Conservation (phyloP, 2,797 vertebrate species). For the Limosa lapponica region DNA sequence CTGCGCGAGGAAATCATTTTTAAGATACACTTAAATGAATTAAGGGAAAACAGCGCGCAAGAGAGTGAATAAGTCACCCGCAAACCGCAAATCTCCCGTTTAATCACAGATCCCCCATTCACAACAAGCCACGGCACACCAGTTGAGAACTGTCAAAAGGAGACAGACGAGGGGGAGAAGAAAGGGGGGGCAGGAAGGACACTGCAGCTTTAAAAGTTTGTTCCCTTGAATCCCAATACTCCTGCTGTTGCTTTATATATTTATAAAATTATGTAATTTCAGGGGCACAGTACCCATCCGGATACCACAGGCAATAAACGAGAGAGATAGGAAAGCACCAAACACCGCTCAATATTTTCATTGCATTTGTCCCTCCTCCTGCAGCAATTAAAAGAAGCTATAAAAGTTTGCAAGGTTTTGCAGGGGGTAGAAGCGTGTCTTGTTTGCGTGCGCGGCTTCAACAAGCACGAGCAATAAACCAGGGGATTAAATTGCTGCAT, state of each 20-base stretch:
- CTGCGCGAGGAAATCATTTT: neutral
- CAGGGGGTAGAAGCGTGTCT: conserved; percentile 4
- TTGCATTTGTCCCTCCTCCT: conserved; percentile 64
- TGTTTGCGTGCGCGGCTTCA: conserved; percentile 1
- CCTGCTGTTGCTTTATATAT: conserved; percentile 64
- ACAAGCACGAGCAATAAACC: neutral
- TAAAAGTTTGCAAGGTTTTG: conserved; percentile 80
- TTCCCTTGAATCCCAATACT: conserved; percentile 69
- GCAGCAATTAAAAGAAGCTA: conserved; percentile 70
- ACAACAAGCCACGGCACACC: conserved; percentile 42
- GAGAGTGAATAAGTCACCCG: conserved; percentile 33
- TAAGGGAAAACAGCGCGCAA: neutral
- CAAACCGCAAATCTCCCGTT: conserved; percentile 43
- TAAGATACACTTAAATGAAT: conserved; percentile 20
- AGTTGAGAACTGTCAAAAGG: conserved; percentile 63
- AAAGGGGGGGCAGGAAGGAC: conserved; percentile 56
- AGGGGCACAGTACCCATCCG: conserved; percentile 44
- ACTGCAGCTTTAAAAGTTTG: conserved; percentile 81
- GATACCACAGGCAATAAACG: neutral
- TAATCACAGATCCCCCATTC: conserved; percentile 43
- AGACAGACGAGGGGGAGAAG: conserved; percentile 59
- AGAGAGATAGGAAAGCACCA: neutral
- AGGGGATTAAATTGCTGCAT: conserved; percentile 20
- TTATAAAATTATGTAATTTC: conserved; percentile 71
- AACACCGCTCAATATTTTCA: conserved; percentile 34